Conservation (phyloP, 1,140 invertebrate species). For the Panagrolaimus sp. region DNA sequence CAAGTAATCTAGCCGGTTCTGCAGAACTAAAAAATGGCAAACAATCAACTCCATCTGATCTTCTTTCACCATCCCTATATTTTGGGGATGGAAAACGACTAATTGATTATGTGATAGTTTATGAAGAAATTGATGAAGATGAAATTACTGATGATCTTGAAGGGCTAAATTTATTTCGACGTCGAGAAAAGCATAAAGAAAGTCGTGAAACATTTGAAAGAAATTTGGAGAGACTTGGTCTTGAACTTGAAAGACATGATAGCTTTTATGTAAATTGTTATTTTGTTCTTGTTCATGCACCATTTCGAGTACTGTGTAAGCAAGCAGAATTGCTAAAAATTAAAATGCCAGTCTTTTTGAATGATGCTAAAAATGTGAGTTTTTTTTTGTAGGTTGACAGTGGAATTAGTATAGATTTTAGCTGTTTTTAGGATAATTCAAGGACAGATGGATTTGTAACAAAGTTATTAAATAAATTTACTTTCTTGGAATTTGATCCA, state of each 20-base stretch:
- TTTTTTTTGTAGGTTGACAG: too few species aligned
- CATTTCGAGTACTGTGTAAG: conserved; percentile 73
- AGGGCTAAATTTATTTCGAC: conserved; percentile 3
- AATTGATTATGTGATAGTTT: conserved; percentile 52
- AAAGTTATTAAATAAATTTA: conserved; percentile 34
- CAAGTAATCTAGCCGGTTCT: too few species aligned
- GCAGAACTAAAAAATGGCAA: too few species aligned
- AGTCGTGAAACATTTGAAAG: conserved; percentile 40
- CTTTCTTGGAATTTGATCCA: conserved; percentile 51
- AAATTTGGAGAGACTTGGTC: conserved; percentile 41
- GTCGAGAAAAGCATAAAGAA: conserved; percentile 23
- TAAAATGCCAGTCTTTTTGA: conserved; percentile 81
- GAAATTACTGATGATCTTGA: too few species aligned
- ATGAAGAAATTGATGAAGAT: too few species aligned
- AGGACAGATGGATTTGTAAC: conserved; percentile 50
- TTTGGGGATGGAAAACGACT: conserved; percentile 44
- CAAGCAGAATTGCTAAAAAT: conserved; percentile 89
- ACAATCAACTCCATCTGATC: too few species aligned
- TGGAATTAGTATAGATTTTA: too few species aligned
- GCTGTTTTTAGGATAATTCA: conserved; percentile 42
- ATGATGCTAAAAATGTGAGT: conserved; percentile 62
- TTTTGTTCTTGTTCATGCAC: conserved; percentile 70
- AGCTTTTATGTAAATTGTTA: conserved; percentile 25
- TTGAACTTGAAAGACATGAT: conserved; percentile 45
- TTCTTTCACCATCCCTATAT: not conserved